phyloP scores from a whole-genome alignment of 2,888 invertebrate species.

The Litoditis marina region DNA sequence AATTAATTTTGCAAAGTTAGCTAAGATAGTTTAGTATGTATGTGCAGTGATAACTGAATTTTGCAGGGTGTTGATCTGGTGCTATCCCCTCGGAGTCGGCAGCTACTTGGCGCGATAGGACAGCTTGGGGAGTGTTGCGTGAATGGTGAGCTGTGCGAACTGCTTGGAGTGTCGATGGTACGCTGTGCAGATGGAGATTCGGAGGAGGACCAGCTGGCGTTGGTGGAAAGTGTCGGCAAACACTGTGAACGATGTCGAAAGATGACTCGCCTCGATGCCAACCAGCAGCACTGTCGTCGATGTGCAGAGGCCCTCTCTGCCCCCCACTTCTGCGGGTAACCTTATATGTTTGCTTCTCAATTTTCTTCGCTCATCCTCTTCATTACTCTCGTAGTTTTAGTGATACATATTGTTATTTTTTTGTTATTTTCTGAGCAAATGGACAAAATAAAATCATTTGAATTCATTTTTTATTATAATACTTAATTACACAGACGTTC shows the following conservation, averaged over 20 bases:
- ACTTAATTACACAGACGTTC: no score
- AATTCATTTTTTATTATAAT: no score
- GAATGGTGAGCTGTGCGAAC: conserved; percentile 27
- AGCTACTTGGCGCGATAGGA: not conserved
- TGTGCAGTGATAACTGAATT: not conserved
- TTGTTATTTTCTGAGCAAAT: not conserved
- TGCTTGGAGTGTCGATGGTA: conserved; percentile 27
- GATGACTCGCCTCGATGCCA: conserved; percentile 21
- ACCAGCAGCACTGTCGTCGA: conserved; percentile 16
- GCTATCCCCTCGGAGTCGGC: not conserved
- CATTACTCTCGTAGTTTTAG: not conserved
- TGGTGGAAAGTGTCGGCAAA: conserved; percentile 11
- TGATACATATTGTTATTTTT: not conserved
- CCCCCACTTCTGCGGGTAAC: not conserved
- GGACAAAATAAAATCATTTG: no score
- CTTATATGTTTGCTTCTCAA: not conserved
- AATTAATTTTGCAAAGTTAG: not conserved
- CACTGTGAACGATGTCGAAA: conserved; percentile 41
- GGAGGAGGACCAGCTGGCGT: conserved; percentile 7
- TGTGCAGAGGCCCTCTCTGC: conserved; percentile 15
- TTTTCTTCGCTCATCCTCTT: not conserved
- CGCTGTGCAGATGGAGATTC: not conserved
- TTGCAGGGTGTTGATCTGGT: conserved; percentile 6
- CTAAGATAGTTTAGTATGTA: not conserved
- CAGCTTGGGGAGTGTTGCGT: not conserved